Evolutionary conservation across 2,797 vertebrate species (phyloP), one percentile per base, ranked within the genome.

Genomic region (Natrix natrix): DNA sequence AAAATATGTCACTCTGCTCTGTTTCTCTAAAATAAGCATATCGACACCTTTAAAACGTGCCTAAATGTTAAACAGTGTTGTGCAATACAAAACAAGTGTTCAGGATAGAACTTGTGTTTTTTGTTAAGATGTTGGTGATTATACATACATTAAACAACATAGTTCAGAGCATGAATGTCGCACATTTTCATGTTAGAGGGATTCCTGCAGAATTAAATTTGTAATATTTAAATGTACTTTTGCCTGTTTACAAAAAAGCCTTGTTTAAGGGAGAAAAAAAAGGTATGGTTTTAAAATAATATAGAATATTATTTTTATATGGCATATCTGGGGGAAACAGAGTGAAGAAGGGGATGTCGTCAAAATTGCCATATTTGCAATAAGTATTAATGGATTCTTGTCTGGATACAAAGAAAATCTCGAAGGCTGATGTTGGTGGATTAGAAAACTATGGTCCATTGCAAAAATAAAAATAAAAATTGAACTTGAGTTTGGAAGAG

Each of bases 1-100:
- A 91, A 93, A 93, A 93, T 93, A 91, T 93, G 93, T 93, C 93
- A 93, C 90, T 93, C 87, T 93, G 69, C 69, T 89, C 69, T 89
- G 83, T 93, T 93, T 93, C 93, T 89, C 69, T 89, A 91, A 91
- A 91, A 91, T 89, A 91, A 91, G 66, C 57, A 43, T 56, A 32
- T 86, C 24, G 87, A 93, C 87, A 93, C 93, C 90, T 91, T 93
- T 89, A 86, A 83, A 90, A 91, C 60, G 32, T 83, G 69, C 93
- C 90, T 61, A 89, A 89, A 93, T 91, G 90, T 93, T 91, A 93
- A 93, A 43, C 87, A 86, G 87, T 86, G 87, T 93, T 91, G 90
- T 83, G 59, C 91, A 89, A 91, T 86, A 28, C 22, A 88, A 87
- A 78, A 78, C 78, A 48, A 74, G 86, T 14, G 43, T 56, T 86